Conservation (phyloP, 2,888 invertebrate genomes). For the Eristalis arbustorum region DNA sequence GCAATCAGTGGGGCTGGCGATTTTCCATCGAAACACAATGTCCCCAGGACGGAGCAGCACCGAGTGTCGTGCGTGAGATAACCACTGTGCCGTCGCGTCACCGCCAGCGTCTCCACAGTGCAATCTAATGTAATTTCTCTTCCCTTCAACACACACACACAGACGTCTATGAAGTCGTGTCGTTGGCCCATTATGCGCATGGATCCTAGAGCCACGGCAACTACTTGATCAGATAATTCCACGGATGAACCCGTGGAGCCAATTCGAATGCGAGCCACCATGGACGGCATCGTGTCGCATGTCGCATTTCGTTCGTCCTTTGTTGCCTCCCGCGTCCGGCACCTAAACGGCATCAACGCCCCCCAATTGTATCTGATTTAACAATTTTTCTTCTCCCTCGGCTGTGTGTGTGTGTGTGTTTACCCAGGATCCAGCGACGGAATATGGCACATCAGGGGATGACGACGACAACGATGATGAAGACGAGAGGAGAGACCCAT, state of each 20-base stretch:
- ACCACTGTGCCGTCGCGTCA: constrained; percentile 33
- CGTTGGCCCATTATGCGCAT: constrained; percentile 55
- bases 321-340: constrained; percentile 13
- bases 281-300: constrained; percentile 58
- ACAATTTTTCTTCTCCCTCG: constrained; percentile 13
- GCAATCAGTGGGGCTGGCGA: not conserved
- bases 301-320: constrained; percentile 44
- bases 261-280: constrained; percentile 30
- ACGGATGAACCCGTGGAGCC: constrained; percentile 53
- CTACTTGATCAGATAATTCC: constrained; percentile 67
- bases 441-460: constrained; percentile 58
- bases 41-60: constrained; percentile 38
- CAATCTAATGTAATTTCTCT: constrained; percentile 54
- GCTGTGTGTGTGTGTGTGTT: constrained; percentile 11
- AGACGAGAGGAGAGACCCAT: constrained; percentile 9
- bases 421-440: constrained; percentile 23
- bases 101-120: constrained; percentile 17
- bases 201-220: constrained; percentile 55
- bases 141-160: not conserved
- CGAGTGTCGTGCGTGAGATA: constrained; percentile 64
- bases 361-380: constrained; percentile 67
- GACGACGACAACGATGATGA: constrained; percentile 29
- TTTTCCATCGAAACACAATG: constrained; percentile 34
- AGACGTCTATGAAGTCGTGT: constrained; percentile 38
- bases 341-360: constrained; percentile 65